These are phyloP conservation scores for Eupelmus urozonus DNA, from an alignment of 2,888 invertebrate genomes.

Conservation along the genomic window DNA sequence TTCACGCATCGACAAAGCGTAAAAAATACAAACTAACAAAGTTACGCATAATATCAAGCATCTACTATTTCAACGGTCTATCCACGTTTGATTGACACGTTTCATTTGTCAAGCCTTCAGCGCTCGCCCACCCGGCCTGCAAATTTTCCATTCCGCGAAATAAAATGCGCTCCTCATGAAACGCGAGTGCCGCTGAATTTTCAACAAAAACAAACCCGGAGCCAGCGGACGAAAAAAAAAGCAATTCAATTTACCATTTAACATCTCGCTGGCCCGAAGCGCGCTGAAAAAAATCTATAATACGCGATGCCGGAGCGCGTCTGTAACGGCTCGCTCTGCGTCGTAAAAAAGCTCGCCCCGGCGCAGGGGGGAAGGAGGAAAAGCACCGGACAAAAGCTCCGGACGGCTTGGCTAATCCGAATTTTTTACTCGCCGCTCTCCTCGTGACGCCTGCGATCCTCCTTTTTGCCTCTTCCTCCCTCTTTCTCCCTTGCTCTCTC, in stretches of 20 bases:
- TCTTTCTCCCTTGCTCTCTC: background rate
- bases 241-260: background rate
- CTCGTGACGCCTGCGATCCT: background rate
- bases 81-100: conserved; percentile 17
- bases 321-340: too few species aligned
- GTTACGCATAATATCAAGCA: background rate
- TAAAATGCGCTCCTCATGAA: conserved; percentile 1
- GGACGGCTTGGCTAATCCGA: conserved; percentile 1
- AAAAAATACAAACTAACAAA: background rate
- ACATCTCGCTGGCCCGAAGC: too few species aligned
- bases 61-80: background rate
- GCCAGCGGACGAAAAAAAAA: background rate
- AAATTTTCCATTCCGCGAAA: background rate
- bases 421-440: background rate
- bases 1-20: background rate
- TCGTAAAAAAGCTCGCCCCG: too few species aligned
- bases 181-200: too few species aligned
- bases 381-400: too few species aligned
- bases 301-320: too few species aligned
- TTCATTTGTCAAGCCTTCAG: conserved; percentile 10
- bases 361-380: too few species aligned
- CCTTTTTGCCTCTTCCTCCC: background rate
- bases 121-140: background rate
- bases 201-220: background rate
- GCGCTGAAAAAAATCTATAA: too few species aligned